Evolutionary conservation across 2,113 vertebrate species (phyloP).

Genomic region (Phodopus roborovskii): DNA sequence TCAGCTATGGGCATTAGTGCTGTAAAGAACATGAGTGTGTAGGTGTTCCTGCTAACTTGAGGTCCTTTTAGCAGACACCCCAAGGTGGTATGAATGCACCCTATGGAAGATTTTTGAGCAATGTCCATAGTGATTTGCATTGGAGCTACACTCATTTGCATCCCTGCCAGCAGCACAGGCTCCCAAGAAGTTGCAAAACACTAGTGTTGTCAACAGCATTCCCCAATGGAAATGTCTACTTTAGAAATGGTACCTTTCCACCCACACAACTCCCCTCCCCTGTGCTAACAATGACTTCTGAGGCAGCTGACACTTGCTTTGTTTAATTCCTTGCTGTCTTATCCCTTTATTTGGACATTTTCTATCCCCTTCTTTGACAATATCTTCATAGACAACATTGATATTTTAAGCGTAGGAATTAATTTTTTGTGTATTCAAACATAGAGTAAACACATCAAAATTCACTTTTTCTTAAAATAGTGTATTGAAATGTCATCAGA

Average conservation of each 20-base stretch:
- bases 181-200: not conserved
- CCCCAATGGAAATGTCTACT: not conserved
- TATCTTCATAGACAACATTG: not conserved
- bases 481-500: constrained; percentile 4
- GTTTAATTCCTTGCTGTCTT: not conserved
- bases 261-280: not conserved
- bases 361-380: not conserved
- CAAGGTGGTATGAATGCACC: not conserved
- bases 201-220: not conserved
- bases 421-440: not conserved
- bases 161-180: not conserved
- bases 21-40: not conserved
- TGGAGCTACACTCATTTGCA: not conserved
- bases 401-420: not conserved
- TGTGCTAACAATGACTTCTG: not conserved
- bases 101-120: not conserved
- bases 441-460: not conserved
- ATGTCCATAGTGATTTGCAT: not conserved
- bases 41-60: not conserved
- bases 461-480: not conserved
- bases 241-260: not conserved
- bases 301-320: not conserved
- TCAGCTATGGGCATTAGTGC: no score
- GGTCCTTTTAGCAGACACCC: not conserved
- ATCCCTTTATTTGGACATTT: not conserved